Percentiles rank a stretch among this genome's conserved stretches.
Conservation (phyloP, 35 echinoderm and acorn worm genomes). For the Strongylocentrotus purpuratus region DNA sequence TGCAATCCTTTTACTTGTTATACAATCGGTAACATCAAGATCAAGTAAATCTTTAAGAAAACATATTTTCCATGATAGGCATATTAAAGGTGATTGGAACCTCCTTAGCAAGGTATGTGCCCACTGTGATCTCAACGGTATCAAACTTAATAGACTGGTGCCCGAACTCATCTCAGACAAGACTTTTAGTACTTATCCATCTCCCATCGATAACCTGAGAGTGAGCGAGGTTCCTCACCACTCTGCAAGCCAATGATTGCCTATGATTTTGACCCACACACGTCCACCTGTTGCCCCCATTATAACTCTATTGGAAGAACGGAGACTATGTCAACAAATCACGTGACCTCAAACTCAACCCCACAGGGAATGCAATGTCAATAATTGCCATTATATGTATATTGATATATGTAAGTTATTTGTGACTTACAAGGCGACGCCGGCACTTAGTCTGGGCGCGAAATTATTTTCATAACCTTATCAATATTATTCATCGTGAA, state of each 20-base stretch:
- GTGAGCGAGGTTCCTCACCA: too few relatives aligned
- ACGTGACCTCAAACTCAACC: not conserved
- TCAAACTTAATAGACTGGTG: too few relatives aligned
- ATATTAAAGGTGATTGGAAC: too few relatives aligned
- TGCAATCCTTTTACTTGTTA: too few relatives aligned
- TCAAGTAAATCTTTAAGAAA: too few relatives aligned
- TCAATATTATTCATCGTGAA: not conserved
- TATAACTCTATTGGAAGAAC: conserved; percentile 1
- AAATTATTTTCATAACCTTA: conserved; percentile 1
- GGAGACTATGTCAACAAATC: not conserved
- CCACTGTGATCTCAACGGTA: too few relatives aligned
- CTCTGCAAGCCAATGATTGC: not conserved
- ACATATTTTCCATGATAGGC: too few relatives aligned
- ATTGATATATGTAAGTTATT: not conserved
- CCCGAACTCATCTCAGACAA: too few relatives aligned
- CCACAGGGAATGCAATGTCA: not conserved
- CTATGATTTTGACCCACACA: not conserved
- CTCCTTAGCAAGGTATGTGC: too few relatives aligned
- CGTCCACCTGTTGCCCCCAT: not conserved
- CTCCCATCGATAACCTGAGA: too few relatives aligned
- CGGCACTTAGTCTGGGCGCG: not conserved
- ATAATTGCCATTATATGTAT: not conserved
- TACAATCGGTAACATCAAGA: too few relatives aligned
- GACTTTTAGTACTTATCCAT: too few relatives aligned
- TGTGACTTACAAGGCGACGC: not conserved